Evolutionary conservation across 2,797 vertebrate species (phyloP).

Genomic region (Phaenicophaeus curvirostris): DNA sequence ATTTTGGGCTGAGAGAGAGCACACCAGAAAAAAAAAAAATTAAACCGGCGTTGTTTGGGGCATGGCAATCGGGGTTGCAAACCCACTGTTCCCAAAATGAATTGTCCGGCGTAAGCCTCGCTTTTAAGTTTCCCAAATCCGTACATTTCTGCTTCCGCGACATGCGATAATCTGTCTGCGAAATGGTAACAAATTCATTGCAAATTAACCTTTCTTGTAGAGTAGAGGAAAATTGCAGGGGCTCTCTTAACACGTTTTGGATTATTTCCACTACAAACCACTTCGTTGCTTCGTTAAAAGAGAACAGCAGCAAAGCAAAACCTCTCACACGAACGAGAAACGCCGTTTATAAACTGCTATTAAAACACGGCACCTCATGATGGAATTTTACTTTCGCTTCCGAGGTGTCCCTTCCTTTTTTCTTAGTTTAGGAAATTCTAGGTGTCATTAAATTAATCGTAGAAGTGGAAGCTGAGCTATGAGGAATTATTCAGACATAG

Average conservation of each 20-base stretch:
- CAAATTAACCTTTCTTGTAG: neutral
- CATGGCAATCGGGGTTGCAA: neutral
- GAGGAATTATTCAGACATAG: neutral
- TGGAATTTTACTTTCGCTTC: slow-evolving; percentile 18
- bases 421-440: neutral
- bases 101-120: neutral
- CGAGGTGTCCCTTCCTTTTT: neutral
- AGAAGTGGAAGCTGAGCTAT: neutral
- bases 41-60: neutral
- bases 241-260: neutral
- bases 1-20: neutral
- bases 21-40: rapidly evolving
- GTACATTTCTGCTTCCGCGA: neutral
- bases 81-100: neutral
- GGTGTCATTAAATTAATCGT: neutral
- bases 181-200: neutral
- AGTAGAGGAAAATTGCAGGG: neutral
- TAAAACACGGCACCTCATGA: neutral
- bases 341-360: neutral
- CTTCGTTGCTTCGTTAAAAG: neutral
- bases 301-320: neutral
- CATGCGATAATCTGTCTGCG: rapidly evolving
- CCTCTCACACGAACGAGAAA: neutral
- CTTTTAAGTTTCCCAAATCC: neutral
- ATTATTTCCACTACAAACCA: neutral